These are phyloP conservation scores for Austrofundulus limnaeus DNA, from an alignment of 2,113 vertebrate species.

Conservation along the genomic window DNA sequence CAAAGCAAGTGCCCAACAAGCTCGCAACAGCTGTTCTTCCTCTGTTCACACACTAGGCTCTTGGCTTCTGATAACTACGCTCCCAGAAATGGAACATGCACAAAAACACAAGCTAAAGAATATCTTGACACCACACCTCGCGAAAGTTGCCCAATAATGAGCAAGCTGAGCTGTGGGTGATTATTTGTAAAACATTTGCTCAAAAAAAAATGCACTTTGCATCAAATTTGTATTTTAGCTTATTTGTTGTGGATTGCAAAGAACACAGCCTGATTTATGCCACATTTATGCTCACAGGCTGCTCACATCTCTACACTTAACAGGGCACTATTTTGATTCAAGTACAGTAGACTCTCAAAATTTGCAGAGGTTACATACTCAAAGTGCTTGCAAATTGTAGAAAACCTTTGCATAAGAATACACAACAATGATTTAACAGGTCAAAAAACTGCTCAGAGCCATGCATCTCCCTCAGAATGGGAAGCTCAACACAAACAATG, in stretches of 20 bases:
- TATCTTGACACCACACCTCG: background rate
- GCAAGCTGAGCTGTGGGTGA: slow-evolving; percentile 4
- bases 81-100: slow-evolving; percentile 10
- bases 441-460: slow-evolving; percentile 33
- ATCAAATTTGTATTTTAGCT: slow-evolving; percentile 22
- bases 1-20: slow-evolving; percentile 19
- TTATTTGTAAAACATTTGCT: background rate
- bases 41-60: slow-evolving; percentile 12
- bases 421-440: slow-evolving; percentile 16
- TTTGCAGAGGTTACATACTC: too few relatives aligned
- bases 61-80: slow-evolving; percentile 9
- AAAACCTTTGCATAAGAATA: too few relatives aligned
- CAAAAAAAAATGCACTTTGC: slow-evolving; percentile 12
- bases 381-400: too few relatives aligned
- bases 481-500: slow-evolving; percentile 26
- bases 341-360: too few relatives aligned
- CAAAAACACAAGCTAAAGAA: background rate
- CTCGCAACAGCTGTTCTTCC: slow-evolving; percentile 49
- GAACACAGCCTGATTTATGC: slow-evolving; percentile 43
- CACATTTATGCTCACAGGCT: slow-evolving; percentile 30
- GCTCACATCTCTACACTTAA: background rate
- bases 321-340: slow-evolving; percentile 5
- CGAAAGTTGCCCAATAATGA: background rate
- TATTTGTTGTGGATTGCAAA: slow-evolving; percentile 41
- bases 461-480: slow-evolving; percentile 41